Conservation (phyloP, 1,140 invertebrate genomes). For the Drosophila lowei region DNA sequence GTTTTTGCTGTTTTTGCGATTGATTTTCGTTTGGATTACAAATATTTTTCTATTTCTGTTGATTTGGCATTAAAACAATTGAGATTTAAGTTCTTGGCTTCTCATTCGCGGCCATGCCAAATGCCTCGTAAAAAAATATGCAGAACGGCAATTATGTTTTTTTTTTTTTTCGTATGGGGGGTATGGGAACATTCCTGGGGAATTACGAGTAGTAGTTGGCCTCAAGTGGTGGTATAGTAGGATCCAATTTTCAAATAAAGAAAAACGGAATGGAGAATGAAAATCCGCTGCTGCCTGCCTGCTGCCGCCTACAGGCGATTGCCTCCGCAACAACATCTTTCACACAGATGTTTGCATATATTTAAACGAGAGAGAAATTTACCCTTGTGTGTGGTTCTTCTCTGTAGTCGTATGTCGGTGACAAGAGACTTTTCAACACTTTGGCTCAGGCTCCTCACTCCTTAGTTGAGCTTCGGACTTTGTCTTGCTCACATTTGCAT, state of each 20-base stretch:
- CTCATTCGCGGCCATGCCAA: constrained; percentile 31
- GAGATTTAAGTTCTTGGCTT: constrained; percentile 9
- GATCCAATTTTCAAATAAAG: too few relatives aligned
- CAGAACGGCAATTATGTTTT: background rate
- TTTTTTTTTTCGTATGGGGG: too few relatives aligned
- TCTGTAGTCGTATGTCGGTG: background rate
- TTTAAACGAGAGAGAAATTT: background rate
- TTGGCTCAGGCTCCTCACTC: constrained; percentile 2
- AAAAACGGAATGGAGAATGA: too few relatives aligned
- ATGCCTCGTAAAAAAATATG: background rate
- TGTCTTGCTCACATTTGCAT: constrained; percentile 4
- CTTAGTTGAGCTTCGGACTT: constrained; percentile 12
- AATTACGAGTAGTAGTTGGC: too few relatives aligned
- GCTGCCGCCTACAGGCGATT: background rate
- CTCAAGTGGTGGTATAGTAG: too few relatives aligned
- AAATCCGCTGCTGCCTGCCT: too few relatives aligned
- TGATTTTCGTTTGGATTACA: constrained; percentile 45
- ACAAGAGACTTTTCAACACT: constrained; percentile 17
- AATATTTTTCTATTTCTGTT: constrained; percentile 47
- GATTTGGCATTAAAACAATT: constrained; percentile 52
- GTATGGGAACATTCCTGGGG: too few relatives aligned
- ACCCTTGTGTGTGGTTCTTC: background rate
- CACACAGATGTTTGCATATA: constrained; percentile 27
- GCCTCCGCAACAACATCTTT: constrained; percentile 23
- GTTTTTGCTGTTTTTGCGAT: constrained; percentile 37